Evolutionary conservation across 1,140 invertebrate genomes (phyloP).

Genomic region (Lanistes nyassanus): DNA sequence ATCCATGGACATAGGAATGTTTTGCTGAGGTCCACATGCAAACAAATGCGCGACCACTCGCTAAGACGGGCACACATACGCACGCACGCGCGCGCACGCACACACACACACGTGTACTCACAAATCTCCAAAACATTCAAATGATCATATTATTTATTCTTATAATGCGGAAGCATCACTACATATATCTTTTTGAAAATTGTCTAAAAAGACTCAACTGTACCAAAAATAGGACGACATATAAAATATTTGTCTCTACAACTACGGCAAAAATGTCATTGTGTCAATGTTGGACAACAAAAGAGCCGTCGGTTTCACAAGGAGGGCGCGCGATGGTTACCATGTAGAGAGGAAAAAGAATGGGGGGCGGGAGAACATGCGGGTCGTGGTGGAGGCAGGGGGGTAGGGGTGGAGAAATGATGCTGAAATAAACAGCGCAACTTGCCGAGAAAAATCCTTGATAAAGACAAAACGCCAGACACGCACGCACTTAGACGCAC

Average conservation of each 20-base stretch:
- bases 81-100: not conserved
- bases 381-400: not conserved
- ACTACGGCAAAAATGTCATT: no score
- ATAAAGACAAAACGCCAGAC: constrained; percentile 11
- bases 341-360: not conserved
- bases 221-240: no score
- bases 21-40: not conserved
- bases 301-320: no score
- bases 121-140: not conserved
- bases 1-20: not conserved
- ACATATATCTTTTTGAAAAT: not conserved
- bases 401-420: not conserved
- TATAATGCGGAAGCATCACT: not conserved
- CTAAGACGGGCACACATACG: not conserved
- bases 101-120: not conserved
- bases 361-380: not conserved
- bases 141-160: not conserved
- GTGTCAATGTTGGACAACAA: no score
- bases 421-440: constrained; percentile 2
- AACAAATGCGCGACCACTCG: not conserved
- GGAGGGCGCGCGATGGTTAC: not conserved
- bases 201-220: no score
- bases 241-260: no score
- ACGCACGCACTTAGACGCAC: constrained; percentile 8
- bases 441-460: not conserved